Evolutionary conservation across 2,113 vertebrate genomes (phyloP).

Genomic region (Aleadryas rufinucha): DNA sequence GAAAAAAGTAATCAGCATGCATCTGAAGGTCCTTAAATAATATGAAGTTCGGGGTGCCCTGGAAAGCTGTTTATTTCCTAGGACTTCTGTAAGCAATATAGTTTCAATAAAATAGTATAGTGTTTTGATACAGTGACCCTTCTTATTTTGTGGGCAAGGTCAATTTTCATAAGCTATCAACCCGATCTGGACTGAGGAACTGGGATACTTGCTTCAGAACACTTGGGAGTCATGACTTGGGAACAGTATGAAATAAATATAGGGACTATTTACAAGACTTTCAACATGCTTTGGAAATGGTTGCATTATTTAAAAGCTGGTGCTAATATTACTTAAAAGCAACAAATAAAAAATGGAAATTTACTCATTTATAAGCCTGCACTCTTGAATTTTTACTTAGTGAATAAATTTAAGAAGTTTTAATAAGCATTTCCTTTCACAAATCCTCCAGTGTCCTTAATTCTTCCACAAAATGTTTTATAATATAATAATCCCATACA

Average conservation of each 20-base stretch:
- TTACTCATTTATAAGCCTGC: neutral
- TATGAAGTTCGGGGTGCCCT: neutral
- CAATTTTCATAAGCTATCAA: neutral
- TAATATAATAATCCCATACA: neutral
- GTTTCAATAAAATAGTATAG: neutral
- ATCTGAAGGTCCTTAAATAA: neutral
- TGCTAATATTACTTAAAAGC: neutral
- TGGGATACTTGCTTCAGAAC: neutral
- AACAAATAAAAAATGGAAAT: neutral
- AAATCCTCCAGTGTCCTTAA: neutral
- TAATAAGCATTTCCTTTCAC: neutral
- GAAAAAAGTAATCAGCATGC: neutral
- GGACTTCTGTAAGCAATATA: neutral
- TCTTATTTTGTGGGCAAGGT: neutral
- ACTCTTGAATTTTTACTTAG: neutral
- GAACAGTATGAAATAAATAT: neutral
- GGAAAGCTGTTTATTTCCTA: neutral
- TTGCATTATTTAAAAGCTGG: neutral
- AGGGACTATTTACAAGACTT: neutral
- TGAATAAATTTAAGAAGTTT: neutral
- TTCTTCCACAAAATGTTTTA: neutral
- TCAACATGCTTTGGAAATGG: neutral
- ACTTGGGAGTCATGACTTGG: neutral
- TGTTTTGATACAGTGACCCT: neutral
- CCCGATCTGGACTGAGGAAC: neutral